Base-by-base conservation (phyloP, 2,797 vertebrate genomes). In the Tympanoctomys barrerae region DNA sequence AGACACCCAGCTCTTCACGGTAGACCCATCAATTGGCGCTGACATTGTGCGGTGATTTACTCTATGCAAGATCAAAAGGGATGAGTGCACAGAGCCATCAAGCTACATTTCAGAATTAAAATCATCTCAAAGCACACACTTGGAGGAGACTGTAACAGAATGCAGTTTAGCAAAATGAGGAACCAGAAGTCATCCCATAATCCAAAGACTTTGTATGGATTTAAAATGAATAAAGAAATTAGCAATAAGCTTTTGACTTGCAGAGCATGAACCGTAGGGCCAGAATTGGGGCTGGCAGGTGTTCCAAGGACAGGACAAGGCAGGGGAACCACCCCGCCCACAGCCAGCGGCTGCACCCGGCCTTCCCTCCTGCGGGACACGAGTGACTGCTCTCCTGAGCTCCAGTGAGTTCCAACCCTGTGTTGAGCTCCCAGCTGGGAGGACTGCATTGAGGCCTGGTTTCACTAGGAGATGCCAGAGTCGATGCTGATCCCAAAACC, bases 51-150 rank as follows among this genome's bases (percentile, higher is more conserved):
- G 98, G 97, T 66, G 90, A 97, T 97, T 97, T 96, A 97, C 89
- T 94, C 96, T 87, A 87, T 96, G 90, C 97, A 98, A 97, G 97
- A 98, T 96, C 96, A 97, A 98, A 98, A 98, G 98, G 91, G 98
- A 98, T 91, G 89, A 96, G 93, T 90, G 36, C 77, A 93, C 62
- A 97, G 95, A 97, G 96, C 79, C 61, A 94, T 77, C 66, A 79
- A 82, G 52, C 81, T 93, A 88, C 79, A 81, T 54, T 85, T 95
- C 96, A 96, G 98, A 98, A 98, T 97, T 97, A 97, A 97, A 97
- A 97, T 95, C 96, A 94, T 95, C 85, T 97, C 88, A 81, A 95
- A 97, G 93, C 61, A 94, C 57, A 94, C 36, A 95, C 97, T 97
- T 97, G 77, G 89, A 90, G 82, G 97, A 94, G 62, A 82, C 26